phyloP scores from a whole-genome alignment of 2,113 vertebrate genomes.

The Lophochroa leadbeateri region DNA sequence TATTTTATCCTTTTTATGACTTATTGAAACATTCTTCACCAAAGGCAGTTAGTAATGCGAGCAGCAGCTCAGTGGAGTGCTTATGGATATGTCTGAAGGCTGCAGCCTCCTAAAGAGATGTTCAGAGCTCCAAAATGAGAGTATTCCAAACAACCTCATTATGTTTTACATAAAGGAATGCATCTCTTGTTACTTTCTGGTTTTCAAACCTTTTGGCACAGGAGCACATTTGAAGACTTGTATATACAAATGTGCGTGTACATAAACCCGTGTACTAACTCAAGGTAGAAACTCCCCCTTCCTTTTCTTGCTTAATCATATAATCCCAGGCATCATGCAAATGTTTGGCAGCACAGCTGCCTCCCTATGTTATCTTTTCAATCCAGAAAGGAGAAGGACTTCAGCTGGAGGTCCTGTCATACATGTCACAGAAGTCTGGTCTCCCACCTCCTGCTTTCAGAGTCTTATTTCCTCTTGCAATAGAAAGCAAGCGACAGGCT shows the following conservation, averaged over 20 bases:
- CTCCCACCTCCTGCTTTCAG: not conserved
- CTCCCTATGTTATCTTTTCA: not conserved
- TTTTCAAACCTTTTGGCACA: not conserved
- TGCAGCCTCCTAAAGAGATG: not conserved
- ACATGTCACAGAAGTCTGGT: not conserved
- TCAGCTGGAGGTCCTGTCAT: not conserved
- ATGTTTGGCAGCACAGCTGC: not conserved
- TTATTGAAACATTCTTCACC: not conserved
- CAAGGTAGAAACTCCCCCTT: not conserved
- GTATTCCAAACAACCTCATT: not conserved
- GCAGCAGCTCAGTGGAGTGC: not conserved
- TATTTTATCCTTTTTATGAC: not conserved
- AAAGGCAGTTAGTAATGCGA: not conserved
- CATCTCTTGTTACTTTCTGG: not conserved
- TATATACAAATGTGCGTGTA: accelerated
- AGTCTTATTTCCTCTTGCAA: not conserved
- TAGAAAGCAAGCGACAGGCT: not conserved
- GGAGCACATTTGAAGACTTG: not conserved
- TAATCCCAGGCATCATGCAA: not conserved
- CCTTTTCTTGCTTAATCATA: not conserved
- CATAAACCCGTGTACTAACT: not conserved
- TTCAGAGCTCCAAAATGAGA: not conserved
- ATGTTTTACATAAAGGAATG: not conserved
- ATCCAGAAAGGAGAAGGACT: not conserved
- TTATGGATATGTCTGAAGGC: not conserved